phyloP scores from a whole-genome alignment of 1,140 invertebrate genomes.

The Platorchestia sp. region DNA sequence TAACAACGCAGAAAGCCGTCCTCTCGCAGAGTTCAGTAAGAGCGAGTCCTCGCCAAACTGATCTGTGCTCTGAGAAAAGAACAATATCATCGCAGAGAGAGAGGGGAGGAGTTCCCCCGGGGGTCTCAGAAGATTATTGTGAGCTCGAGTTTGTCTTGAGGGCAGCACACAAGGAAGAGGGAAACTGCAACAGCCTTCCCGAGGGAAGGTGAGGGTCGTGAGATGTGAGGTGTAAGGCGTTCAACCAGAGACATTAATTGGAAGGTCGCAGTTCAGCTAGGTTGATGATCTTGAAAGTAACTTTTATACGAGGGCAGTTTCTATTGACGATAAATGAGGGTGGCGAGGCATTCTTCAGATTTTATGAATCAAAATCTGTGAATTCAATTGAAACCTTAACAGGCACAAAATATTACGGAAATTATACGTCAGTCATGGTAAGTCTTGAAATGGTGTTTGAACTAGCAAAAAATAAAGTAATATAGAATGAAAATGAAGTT shows the following conservation, averaged over 20 bases:
- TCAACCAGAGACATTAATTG: not conserved
- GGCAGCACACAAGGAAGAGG: not conserved
- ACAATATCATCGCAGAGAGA: not conserved
- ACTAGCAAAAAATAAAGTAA: no score
- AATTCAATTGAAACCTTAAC: not conserved
- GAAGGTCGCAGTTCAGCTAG: not conserved
- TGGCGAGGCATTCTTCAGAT: not conserved
- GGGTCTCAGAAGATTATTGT: not conserved
- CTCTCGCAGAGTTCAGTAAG: not conserved
- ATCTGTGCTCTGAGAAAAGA: not conserved
- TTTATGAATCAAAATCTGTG: not conserved
- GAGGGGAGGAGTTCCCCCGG: not conserved
- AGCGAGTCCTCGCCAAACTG: not conserved
- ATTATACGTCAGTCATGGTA: no score
- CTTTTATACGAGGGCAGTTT: not conserved
- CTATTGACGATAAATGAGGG: not conserved
- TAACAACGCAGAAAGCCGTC: no score
- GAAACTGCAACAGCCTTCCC: not conserved
- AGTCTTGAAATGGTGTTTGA: no score
- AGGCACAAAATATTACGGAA: no score
- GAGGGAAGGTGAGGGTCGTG: not conserved
- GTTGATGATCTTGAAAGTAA: not conserved
- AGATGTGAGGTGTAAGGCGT: not conserved
- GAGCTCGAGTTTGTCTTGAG: conserved; percentile 44
- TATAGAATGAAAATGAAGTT: no score